Base-by-base conservation (phyloP, 2,888 invertebrate species). In the Brassicogethes aeneus region DNA sequence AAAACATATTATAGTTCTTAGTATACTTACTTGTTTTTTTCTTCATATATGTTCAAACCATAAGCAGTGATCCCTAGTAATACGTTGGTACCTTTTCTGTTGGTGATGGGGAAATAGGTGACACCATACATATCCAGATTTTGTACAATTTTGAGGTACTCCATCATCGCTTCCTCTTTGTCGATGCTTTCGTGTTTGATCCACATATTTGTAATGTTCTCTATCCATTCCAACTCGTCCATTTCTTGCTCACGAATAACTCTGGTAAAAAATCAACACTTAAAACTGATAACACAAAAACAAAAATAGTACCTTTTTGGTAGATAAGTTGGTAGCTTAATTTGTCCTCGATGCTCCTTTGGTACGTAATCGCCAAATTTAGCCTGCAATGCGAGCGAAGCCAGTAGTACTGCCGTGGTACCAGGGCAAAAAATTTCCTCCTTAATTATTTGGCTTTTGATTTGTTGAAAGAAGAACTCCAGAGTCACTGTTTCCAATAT, bases 351-450 rank as follows among this genome's bases (percentile, higher is more conserved):
- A n/a, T n/a, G n/a, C n/a, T n/a, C n/a, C n/a, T n/a, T n/a, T n/a
- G n/a, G n/a, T n/a, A 79, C 77, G 72, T 85, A 91, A 72, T 99
- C 97, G 2, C 95, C 95, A 69, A 95, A 92, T 59, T 97, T 86
- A 52, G 91, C 94, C 70, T 99, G 97, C 48, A 93, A 89, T 33
- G 96, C 95, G 70, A 96, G 99, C 36, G 96, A 96, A 13, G 96
- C 95, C 42, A 99, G 74, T 50, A 99, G 76, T 15, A 97, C 96
- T 12, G 93, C 92, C 35, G 97, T 96, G 73, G 99, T 99, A 29
- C 97, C 93, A 51, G 99, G 97, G 69, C 97, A 99, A 73, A 95
- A 99, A 62, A 97, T 91, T 72, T 96, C 95, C 70, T 96, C 96
- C 45, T 86, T 87, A 53, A 97, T 77, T 68, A 99, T 95, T 52